Conservation (phyloP, 2,113 vertebrate species). For the Rhineura floridana region DNA sequence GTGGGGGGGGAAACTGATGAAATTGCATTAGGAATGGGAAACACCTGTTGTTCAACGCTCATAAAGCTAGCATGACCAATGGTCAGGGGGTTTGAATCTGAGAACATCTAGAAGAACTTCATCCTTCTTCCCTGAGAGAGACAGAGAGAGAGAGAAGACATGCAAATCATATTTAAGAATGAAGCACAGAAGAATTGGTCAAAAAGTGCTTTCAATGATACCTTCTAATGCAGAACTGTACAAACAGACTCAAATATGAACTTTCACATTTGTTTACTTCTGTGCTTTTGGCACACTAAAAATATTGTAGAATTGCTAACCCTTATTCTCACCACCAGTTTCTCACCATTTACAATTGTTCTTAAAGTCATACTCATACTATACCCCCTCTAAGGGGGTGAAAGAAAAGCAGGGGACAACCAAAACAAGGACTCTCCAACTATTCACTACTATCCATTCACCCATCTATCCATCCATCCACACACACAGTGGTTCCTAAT, state of each 20-base stretch:
- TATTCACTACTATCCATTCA: not conserved
- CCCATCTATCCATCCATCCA: too few relatives aligned
- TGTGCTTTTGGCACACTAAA: not conserved
- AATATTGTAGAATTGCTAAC: not conserved
- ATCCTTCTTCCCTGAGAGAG: not conserved
- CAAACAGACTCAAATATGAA: not conserved
- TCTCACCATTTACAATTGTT: not conserved
- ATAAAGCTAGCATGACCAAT: too few relatives aligned
- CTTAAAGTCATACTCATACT: not conserved
- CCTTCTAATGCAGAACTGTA: not conserved
- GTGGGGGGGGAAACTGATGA: accelerated
- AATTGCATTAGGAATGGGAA: too few relatives aligned
- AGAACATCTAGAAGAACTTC: not conserved
- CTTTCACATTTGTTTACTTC: not conserved
- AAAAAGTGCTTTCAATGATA: not conserved
- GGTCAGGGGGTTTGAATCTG: not conserved
- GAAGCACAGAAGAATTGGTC: not conserved
- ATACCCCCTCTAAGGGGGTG: not conserved
- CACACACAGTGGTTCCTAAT: not conserved
- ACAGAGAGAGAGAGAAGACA: not conserved
- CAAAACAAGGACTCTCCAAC: not conserved
- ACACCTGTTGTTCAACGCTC: too few relatives aligned
- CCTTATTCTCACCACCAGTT: not conserved
- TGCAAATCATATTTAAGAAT: not conserved
- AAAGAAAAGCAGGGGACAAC: not conserved